These are phyloP conservation scores for Monomorium pharaonis DNA, from an alignment of 1,140 invertebrate species.

Conservation along the genomic window DNA sequence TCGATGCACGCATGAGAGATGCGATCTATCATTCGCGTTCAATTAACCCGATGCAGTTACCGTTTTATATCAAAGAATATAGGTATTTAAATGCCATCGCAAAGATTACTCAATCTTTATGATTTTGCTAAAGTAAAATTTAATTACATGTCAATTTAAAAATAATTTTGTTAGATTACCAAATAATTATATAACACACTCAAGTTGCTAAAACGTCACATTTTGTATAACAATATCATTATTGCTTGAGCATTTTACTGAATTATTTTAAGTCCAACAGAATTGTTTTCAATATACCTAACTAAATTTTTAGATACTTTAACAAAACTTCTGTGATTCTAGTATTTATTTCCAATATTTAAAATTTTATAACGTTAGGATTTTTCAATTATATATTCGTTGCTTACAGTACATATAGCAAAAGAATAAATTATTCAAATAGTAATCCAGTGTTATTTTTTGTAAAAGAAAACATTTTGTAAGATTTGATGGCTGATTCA, in stretches of 20 bases:
- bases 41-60: conserved; percentile 17
- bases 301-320: too few species aligned
- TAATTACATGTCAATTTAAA: too few species aligned
- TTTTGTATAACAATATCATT: too few species aligned
- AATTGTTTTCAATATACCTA: too few species aligned
- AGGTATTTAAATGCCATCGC: neutral
- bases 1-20: neutral
- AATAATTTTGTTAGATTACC: too few species aligned
- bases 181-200: too few species aligned
- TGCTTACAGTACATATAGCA: neutral
- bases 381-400: neutral
- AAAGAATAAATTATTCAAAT: neutral
- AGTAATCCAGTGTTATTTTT: neutral
- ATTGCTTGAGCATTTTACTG: too few species aligned
- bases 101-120: neutral
- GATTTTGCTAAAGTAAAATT: neutral
- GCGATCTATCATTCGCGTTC: conserved; percentile 16
- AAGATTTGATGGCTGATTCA: conserved; percentile 6
- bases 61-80: neutral
- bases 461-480: neutral
- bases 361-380: neutral
- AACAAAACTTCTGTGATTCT: too few species aligned
- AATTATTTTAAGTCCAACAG: too few species aligned
- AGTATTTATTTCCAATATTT: too few species aligned
- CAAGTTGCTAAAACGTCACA: too few species aligned